These are phyloP conservation scores for Chunga burmeisteri DNA, from an alignment of 2,113 vertebrate species.

Conservation along the genomic window DNA sequence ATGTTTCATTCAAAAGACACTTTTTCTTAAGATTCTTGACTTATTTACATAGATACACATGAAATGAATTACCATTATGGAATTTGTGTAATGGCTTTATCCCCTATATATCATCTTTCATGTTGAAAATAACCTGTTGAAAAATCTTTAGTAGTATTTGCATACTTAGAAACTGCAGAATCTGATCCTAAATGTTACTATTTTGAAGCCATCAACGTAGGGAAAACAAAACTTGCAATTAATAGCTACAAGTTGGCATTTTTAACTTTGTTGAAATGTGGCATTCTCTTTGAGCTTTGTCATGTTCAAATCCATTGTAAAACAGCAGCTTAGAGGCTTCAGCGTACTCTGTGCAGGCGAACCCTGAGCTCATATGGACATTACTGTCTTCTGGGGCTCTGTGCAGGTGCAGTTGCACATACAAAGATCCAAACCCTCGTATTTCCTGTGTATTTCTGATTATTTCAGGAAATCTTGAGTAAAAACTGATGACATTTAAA, in stretches of 20 bases:
- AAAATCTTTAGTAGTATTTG: not conserved
- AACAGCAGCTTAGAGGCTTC: not conserved
- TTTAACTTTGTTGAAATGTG: not conserved
- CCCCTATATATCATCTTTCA: not conserved
- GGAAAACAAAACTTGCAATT: not conserved
- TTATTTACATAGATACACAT: not conserved
- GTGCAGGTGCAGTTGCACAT: not conserved
- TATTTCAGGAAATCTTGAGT: not conserved
- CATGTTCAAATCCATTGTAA: not conserved
- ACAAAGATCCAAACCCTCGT: not conserved
- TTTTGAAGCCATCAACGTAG: not conserved
- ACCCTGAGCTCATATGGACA: not conserved
- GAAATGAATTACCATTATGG: not conserved
- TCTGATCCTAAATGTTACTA: not conserved
- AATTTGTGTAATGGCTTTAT: not conserved
- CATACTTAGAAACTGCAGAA: not conserved
- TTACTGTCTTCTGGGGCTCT: not conserved
- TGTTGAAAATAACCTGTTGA: not conserved
- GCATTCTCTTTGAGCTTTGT: not conserved
- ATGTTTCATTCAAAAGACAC: not conserved
- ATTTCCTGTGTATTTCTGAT: not conserved
- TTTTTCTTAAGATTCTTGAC: not conserved
- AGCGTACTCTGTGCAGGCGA: rapidly evolving
- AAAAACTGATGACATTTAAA: not conserved
- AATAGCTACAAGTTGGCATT: not conserved